Evolutionary conservation across 2,888 invertebrate species (phyloP).

Genomic region (Cancer borealis): DNA sequence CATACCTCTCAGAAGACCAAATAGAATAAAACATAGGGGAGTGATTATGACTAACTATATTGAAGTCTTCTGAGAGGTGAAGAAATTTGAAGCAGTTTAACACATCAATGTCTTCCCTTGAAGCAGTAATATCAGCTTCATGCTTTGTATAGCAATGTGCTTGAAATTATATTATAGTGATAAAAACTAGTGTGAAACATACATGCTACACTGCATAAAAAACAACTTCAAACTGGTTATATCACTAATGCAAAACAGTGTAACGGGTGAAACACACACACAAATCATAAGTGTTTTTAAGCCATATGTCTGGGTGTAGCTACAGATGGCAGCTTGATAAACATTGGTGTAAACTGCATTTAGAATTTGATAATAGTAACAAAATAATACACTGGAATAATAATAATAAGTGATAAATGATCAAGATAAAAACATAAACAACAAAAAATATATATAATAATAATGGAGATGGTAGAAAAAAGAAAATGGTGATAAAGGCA

Average conservation of each 20-base stretch:
- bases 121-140: not conserved
- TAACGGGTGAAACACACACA: not conserved
- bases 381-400: not conserved
- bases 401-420: not conserved
- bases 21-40: not conserved
- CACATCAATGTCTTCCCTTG: not conserved
- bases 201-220: slow-evolving; percentile 26
- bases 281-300: not conserved
- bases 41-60: not conserved
- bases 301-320: not conserved
- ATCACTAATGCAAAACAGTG: not conserved
- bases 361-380: not conserved
- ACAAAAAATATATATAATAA: not conserved
- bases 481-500: not conserved
- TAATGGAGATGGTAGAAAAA: not conserved
- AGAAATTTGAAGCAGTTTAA: not conserved
- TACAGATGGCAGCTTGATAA: not conserved
- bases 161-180: slow-evolving; percentile 22
- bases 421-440: not conserved
- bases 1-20: not conserved
- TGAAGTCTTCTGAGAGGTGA: not conserved
- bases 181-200: not conserved
- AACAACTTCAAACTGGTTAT: slow-evolving; percentile 15
- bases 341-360: not conserved
- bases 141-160: not conserved